Evolutionary conservation across 2,888 invertebrate species (phyloP).

Genomic region (Eubasilissa splendida): DNA sequence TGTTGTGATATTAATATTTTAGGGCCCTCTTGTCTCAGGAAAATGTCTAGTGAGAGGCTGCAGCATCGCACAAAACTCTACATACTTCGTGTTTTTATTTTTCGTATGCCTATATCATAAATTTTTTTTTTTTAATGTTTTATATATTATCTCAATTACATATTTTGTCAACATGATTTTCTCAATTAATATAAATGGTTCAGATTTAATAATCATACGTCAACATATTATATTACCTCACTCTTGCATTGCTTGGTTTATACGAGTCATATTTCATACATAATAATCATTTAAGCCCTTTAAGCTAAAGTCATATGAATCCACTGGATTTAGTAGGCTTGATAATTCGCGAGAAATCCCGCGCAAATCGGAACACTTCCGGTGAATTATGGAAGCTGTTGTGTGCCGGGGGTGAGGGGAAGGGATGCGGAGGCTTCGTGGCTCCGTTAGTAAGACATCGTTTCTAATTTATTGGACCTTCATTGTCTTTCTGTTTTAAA

Average conservation of each 20-base stretch:
- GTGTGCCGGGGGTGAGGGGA: neutral
- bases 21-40: no score
- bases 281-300: slow-evolving; percentile 10
- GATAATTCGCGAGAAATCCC: slow-evolving; percentile 1
- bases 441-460: neutral
- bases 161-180: no score
- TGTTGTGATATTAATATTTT: no score
- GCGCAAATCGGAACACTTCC: slow-evolving; percentile 25
- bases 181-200: no score
- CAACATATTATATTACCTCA: neutral
- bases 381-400: slow-evolving; percentile 22
- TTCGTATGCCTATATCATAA: no score
- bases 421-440: neutral
- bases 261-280: slow-evolving; percentile 12
- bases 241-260: neutral
- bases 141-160: no score
- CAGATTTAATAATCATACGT: no score
- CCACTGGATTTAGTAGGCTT: slow-evolving; percentile 18
- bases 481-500: no score
- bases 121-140: no score
- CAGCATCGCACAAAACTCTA: no score
- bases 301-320: slow-evolving; percentile 2
- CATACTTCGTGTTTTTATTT: no score
- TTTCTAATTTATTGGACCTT: neutral
- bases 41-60: no score